Evolutionary conservation across 2,113 vertebrate species (phyloP).

Genomic region (Centropristis striata): DNA sequence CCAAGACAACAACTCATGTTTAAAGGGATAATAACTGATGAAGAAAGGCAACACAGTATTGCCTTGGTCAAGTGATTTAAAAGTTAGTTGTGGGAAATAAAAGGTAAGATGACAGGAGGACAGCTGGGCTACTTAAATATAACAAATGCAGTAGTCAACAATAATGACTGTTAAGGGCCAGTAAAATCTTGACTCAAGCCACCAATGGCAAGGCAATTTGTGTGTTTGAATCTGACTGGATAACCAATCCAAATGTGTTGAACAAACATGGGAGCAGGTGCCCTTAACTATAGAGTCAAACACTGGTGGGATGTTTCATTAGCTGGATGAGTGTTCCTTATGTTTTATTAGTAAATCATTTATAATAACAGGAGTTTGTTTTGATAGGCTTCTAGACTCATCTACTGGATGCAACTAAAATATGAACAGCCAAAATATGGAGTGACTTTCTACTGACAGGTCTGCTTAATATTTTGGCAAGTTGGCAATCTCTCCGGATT

Average conservation of each 20-base stretch:
- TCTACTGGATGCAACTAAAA: neutral
- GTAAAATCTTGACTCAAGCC: neutral
- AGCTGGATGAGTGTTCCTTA: neutral
- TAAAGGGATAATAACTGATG: neutral
- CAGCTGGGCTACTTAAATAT: neutral
- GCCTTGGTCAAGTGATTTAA: neutral
- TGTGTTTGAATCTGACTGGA: constrained; percentile 1
- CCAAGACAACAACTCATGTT: constrained; percentile 15
- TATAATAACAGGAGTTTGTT: neutral
- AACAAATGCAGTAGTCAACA: neutral
- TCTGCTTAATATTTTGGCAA: neutral
- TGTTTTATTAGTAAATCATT: neutral
- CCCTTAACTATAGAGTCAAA: neutral
- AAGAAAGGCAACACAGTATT: neutral
- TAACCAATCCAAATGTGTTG: neutral
- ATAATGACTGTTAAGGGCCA: neutral
- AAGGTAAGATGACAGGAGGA: neutral
- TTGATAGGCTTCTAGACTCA: neutral
- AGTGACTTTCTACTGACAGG: neutral
- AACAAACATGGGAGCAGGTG: neutral
- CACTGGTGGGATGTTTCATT: neutral
- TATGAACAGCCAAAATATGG: neutral
- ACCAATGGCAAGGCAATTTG: neutral
- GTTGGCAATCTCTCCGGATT: neutral
- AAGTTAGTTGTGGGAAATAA: neutral